These are phyloP conservation scores for Colletes latitarsis DNA, from an alignment of 1,140 invertebrate genomes.

Conservation along the genomic window DNA sequence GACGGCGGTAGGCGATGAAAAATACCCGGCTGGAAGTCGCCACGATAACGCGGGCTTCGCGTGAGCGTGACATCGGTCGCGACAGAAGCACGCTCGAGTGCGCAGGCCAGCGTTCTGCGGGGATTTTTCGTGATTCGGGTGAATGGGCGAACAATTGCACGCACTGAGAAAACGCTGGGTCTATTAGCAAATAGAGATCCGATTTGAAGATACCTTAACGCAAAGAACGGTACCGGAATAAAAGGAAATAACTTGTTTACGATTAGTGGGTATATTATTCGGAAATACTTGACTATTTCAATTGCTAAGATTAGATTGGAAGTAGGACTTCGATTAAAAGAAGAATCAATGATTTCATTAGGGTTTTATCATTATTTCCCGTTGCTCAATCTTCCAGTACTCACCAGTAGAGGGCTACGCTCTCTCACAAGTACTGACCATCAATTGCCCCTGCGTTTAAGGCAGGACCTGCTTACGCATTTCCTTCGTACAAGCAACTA, in stretches of 20 bases:
- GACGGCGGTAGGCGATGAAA: conserved; percentile 16
- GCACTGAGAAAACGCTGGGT: conserved; percentile 38
- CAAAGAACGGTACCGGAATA: not conserved
- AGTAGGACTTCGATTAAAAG: too few species aligned
- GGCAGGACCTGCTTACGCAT: too few species aligned
- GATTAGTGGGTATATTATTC: too few species aligned
- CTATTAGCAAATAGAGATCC: conserved; percentile 2
- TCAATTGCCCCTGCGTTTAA: too few species aligned
- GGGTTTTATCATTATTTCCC: too few species aligned
- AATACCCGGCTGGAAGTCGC: not conserved
- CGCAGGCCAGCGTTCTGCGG: conserved; percentile 38
- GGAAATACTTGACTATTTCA: too few species aligned
- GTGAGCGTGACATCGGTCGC: conserved; percentile 46
- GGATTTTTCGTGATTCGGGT: conserved; percentile 80
- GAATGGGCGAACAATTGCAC: conserved; percentile 75
- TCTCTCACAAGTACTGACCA: too few species aligned
- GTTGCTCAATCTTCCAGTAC: too few species aligned
- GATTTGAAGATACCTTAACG: conserved; percentile 11
- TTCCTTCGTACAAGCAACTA: too few species aligned
- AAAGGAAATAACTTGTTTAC: not conserved
- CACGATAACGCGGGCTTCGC: conserved; percentile 36
- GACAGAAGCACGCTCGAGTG: conserved; percentile 59
- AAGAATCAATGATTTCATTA: too few species aligned
- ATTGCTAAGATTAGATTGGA: too few species aligned
- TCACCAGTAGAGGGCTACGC: too few species aligned